Base-by-base conservation (phyloP, 2,113 vertebrate species). In the Nothocercus nigrocapillus region DNA sequence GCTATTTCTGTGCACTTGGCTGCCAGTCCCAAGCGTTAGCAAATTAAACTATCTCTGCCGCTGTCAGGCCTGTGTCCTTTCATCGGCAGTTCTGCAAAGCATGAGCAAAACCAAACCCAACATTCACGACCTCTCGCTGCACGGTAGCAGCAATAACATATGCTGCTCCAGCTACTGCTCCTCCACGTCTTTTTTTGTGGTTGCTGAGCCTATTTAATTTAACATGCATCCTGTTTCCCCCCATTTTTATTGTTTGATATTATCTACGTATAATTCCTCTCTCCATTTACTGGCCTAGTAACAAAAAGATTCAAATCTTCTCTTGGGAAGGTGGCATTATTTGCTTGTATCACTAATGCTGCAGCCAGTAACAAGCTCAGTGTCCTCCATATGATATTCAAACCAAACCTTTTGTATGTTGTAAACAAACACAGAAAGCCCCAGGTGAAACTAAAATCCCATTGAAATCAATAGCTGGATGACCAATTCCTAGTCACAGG, bases 1-100 rank as follows among this genome's bases (percentile, higher is more conserved):
- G 89, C 83, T 96, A 94, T 97, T 97, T 92, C 77, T 93, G 91
- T 90, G 28, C 47, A 42, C 49, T 85, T 56, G 73, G 56, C 82
- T 0, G 5, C 79, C 45, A 30, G 82, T 63, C 70, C 93, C 1
- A 4, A 85, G 34, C 47, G 59, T 67, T 75, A 88, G 76, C 38
- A 47, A 25, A 56, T 56, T 88, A 78, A 88, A 89, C 28, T 88
- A 22, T 56, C 85, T 83, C 73, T 66, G 82, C 66, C 88, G 38
- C 80, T 83, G 56, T 86, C 67, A 62, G 79, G 45, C n/a, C 73
- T 3, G 5, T 84, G 73, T 44, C 73, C 88, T 95, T 85, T 94
- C 76, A 84, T 74, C 91, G 64, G 51, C 87, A 82, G 62, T 73
- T n/a, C 25, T 40, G 61, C 53, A 64, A 91, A 81, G 59, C 76